Conservation (phyloP, 2,888 invertebrate genomes). For the Willowsia nigromaculata region DNA sequence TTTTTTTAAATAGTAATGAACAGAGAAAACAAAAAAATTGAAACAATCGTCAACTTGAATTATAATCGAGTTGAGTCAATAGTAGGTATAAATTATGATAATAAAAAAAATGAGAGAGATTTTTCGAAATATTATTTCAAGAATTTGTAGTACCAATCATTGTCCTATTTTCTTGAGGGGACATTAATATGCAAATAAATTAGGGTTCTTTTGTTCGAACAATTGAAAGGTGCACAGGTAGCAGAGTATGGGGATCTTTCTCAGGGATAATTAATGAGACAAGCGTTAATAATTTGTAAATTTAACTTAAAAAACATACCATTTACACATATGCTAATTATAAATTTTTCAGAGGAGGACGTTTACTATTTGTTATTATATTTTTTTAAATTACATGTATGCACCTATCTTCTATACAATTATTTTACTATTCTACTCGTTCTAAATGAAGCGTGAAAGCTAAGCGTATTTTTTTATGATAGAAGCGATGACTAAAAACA, state of each 20-base stretch:
- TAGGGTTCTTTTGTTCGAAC: background rate
- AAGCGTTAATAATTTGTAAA: background rate
- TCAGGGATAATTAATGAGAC: background rate
- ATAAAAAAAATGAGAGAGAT: background rate
- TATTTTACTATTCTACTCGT: constrained; percentile 1
- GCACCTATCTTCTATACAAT: background rate
- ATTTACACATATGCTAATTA: background rate
- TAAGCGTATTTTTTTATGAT: constrained; percentile 65
- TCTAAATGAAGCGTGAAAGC: constrained; percentile 65
- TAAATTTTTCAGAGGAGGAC: no score
- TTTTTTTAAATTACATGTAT: no score
- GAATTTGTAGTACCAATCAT: background rate
- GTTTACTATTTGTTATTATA: no score
- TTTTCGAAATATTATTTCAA: background rate
- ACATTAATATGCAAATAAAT: background rate
- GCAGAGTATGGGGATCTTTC: background rate
- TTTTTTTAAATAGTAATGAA: background rate
- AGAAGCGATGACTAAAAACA: constrained; percentile 67
- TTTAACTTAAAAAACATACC: constrained; percentile 1
- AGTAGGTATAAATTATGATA: background rate
- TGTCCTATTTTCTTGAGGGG: background rate
- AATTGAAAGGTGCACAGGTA: background rate
- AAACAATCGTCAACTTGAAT: background rate
- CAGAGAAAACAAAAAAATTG: constrained; percentile 17
- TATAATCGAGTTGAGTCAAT: constrained; percentile 1